These are phyloP conservation scores for Cataglyphis livida DNA, from an alignment of 2,888 invertebrate genomes.

Conservation along the genomic window DNA sequence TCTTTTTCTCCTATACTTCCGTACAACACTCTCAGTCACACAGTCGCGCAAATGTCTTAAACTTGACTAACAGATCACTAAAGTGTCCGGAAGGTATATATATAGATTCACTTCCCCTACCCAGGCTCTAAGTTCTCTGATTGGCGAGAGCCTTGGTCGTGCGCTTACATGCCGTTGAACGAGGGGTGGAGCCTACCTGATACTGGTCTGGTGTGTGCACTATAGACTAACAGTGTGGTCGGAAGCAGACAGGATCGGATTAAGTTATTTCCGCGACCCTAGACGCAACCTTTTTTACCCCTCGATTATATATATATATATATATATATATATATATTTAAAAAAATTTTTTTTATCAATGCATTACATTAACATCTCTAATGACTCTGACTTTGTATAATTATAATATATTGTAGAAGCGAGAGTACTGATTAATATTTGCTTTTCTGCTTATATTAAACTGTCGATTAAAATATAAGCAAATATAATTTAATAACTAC, in stretches of 20 bases:
- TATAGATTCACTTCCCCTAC: not conserved
- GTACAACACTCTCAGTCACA: not conserved
- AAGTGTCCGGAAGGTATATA: not conserved
- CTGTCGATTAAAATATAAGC: too few species aligned
- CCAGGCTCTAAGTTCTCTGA: not conserved
- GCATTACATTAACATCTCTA: not conserved
- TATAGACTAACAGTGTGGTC: not conserved
- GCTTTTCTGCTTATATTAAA: too few species aligned
- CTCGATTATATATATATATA: too few species aligned
- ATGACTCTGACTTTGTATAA: not conserved
- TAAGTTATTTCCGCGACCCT: not conserved
- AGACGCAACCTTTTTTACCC: not conserved
- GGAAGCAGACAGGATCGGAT: not conserved
- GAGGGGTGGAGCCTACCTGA: conserved; percentile 9
- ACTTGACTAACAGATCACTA: not conserved
- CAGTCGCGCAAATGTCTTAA: not conserved
- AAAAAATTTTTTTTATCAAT: too few species aligned
- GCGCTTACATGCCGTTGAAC: not conserved
- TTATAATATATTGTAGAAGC: not conserved
- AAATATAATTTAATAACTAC: too few species aligned
- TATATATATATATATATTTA: too few species aligned
- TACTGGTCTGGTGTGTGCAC: not conserved
- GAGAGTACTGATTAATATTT: too few species aligned
- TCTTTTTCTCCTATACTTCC: not conserved
- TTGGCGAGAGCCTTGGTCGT: conserved; percentile 6